phyloP scores from a whole-genome alignment of 2,113 vertebrate species.

The Corapipo altera region DNA sequence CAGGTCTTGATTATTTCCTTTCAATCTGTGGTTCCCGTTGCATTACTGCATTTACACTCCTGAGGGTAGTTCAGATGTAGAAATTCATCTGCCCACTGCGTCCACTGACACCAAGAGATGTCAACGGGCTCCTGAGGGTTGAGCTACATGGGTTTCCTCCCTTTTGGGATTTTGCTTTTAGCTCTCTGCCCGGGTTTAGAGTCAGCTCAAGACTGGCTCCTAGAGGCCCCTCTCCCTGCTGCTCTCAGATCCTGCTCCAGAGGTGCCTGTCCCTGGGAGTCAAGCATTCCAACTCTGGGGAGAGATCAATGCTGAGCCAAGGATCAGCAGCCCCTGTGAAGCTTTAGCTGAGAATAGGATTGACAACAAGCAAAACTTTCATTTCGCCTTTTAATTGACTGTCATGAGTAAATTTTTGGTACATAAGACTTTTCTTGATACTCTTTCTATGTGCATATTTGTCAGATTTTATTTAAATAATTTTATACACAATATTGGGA shows the following conservation, averaged over 20 bases:
- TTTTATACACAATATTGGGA: slow-evolving; percentile 49
- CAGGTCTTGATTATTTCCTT: too few relatives aligned
- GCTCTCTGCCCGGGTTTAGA: not conserved
- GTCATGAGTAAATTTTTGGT: not conserved
- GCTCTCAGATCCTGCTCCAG: not conserved
- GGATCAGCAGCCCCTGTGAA: not conserved
- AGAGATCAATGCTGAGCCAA: accelerated
- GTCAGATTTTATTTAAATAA: slow-evolving; percentile 64
- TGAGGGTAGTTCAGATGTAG: not conserved
- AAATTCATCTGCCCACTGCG: not conserved
- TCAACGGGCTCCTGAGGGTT: not conserved
- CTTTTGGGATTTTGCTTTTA: not conserved
- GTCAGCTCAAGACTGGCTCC: not conserved
- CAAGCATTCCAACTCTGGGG: accelerated
- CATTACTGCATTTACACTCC: too few relatives aligned
- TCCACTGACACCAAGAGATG: accelerated
- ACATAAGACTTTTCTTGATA: slow-evolving; percentile 63
- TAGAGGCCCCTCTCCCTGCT: not conserved
- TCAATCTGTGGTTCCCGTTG: too few relatives aligned
- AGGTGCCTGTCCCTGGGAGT: not conserved
- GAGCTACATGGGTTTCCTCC: not conserved
- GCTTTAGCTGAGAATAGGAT: not conserved
- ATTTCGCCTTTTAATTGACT: slow-evolving; percentile 34
- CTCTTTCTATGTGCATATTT: slow-evolving; percentile 65
- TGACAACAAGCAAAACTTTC: not conserved